These are phyloP conservation scores for Synanthedon formicaeformis DNA, from an alignment of 2,888 invertebrate species.

Conservation along the genomic window DNA sequence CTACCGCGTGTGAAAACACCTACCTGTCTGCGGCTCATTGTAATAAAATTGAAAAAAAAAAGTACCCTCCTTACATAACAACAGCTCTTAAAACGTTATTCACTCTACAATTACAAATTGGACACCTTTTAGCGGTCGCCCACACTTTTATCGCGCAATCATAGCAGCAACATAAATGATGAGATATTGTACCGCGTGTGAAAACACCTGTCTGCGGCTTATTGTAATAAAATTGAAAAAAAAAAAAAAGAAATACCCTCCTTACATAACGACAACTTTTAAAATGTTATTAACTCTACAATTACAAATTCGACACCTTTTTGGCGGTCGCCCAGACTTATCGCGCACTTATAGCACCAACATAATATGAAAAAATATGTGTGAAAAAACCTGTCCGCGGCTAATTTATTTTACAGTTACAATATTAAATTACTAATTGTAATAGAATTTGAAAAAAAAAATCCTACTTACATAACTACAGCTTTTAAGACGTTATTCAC, in stretches of 20 bases:
- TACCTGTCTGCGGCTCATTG: slow-evolving; percentile 71
- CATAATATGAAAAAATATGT: no score
- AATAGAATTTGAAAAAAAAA: background rate
- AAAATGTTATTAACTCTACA: slow-evolving; percentile 75
- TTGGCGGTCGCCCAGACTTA: slow-evolving; percentile 74
- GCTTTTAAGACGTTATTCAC: slow-evolving; percentile 75
- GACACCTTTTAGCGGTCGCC: slow-evolving; percentile 73
- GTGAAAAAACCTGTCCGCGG: no score
- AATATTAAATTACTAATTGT: background rate
- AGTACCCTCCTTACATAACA: no score
- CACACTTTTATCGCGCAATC: slow-evolving; percentile 76
- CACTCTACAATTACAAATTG: slow-evolving; percentile 76
- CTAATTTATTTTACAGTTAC: background rate
- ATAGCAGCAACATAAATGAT: slow-evolving; percentile 78
- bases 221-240: slow-evolving; percentile 24
- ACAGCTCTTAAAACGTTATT: no score
- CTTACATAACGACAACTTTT: slow-evolving; percentile 68
- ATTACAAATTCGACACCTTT: slow-evolving; percentile 78
- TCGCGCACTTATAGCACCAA: slow-evolving; percentile 78
- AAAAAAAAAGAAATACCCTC: slow-evolving; percentile 2
- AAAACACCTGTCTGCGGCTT: slow-evolving; percentile 76
- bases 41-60: slow-evolving; percentile 18
- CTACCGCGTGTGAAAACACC: slow-evolving; percentile 76
- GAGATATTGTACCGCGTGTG: slow-evolving; percentile 74
- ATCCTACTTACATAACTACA: slow-evolving; percentile 52